phyloP scores from a whole-genome alignment of 2,113 vertebrate genomes.

The Amblyornis subalaris region DNA sequence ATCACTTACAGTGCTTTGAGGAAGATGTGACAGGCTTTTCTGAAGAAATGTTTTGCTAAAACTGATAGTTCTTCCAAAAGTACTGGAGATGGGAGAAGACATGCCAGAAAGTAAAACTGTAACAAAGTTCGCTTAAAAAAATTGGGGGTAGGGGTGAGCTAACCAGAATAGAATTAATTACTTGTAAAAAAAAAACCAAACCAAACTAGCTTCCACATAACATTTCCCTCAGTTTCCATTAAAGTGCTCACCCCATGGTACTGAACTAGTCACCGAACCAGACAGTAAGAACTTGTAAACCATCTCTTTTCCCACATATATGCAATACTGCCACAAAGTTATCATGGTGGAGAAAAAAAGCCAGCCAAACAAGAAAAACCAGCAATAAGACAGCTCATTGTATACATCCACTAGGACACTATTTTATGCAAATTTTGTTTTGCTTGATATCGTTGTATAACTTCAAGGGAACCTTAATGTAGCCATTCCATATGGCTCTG shows the following conservation, averaged over 20 bases:
- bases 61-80: neutral
- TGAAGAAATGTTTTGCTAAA: neutral
- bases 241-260: neutral
- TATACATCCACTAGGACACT: neutral
- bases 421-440: neutral
- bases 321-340: neutral
- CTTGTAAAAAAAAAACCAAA: neutral
- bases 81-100: neutral
- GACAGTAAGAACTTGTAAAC: neutral
- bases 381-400: neutral
- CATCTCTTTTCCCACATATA: neutral
- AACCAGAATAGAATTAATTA: neutral
- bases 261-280: neutral
- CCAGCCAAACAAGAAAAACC: neutral
- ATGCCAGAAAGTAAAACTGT: neutral
- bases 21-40: neutral
- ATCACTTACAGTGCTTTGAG: neutral
- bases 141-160: accelerated
- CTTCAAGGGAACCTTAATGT: neutral
- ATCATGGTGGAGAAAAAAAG: neutral
- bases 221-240: neutral
- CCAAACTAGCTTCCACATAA: neutral
- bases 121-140: neutral
- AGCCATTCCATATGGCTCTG: neutral
- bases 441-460: neutral